Conservation (phyloP, 53 echinoderm and acorn worm species). For the Henricia sp. region DNA sequence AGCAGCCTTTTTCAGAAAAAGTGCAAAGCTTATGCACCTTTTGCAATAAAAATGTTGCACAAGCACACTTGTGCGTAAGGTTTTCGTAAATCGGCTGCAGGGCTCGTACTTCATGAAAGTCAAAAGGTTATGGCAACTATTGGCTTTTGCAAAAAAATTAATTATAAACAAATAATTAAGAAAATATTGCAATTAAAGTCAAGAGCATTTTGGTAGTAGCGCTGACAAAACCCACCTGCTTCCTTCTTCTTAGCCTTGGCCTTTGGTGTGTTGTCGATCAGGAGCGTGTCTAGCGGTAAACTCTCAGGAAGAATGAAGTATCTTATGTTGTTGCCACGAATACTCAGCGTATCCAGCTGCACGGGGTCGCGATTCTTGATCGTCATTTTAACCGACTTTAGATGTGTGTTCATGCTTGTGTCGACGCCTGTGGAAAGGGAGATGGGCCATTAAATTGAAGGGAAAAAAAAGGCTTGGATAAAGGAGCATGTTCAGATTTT, state of each 20-base stretch:
- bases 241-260: conserved; percentile 93
- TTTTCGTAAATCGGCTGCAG: too few relatives aligned
- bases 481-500: not conserved
- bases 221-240: conserved; percentile 64
- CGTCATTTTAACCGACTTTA: conserved; percentile 95
- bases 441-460: not conserved
- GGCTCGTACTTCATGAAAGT: too few relatives aligned
- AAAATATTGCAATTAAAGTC: too few relatives aligned
- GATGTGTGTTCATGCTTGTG: conserved; percentile 97
- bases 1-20: too few relatives aligned
- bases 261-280: conserved; percentile 98
- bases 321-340: conserved; percentile 97
- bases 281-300: conserved; percentile 90
- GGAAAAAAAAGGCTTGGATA: not conserved
- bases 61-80: too few relatives aligned
- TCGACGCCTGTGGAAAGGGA: conserved; percentile 76
- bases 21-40: too few relatives aligned
- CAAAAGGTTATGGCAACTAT: too few relatives aligned
- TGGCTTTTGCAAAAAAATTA: too few relatives aligned
- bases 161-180: too few relatives aligned
- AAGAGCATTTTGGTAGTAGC: too few relatives aligned
- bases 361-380: conserved; percentile 91
- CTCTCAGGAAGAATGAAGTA: conserved; percentile 99
- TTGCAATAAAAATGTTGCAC: too few relatives aligned
- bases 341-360: conserved; percentile 89